phyloP scores from a whole-genome alignment of 1,140 invertebrate genomes.

The Tetraneura akinire region DNA sequence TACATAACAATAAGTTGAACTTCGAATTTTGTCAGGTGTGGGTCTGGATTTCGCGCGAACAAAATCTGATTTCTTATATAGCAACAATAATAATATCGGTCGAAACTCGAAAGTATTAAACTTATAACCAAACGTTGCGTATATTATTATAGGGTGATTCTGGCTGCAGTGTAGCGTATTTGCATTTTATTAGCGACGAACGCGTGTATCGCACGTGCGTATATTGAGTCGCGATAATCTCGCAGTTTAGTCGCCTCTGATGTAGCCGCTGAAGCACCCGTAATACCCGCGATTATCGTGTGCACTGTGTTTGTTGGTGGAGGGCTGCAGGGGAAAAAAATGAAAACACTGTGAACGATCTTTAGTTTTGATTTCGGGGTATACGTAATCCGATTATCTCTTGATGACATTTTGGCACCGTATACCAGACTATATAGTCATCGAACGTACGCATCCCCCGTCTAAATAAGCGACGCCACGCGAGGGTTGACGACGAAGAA shows the following conservation, averaged over 20 bases:
- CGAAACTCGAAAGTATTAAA: too few species aligned
- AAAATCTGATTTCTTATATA: too few species aligned
- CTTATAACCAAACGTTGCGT: too few species aligned
- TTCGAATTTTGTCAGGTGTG: too few species aligned
- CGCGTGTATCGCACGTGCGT: constrained; percentile 38
- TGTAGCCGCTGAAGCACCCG: constrained; percentile 26
- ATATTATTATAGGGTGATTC: too few species aligned
- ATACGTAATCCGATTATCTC: constrained; percentile 36
- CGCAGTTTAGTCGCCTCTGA: constrained; percentile 28
- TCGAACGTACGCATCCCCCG: not conserved
- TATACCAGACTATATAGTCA: too few species aligned
- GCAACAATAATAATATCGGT: too few species aligned
- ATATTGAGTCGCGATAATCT: constrained; percentile 14
- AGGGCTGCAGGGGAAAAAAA: not conserved
- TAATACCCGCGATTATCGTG: constrained; percentile 44
- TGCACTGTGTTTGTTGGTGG: not conserved
- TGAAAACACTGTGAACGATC: constrained; percentile 6
- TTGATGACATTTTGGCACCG: constrained; percentile 17
- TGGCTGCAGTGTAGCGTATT: not conserved
- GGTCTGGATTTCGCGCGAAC: too few species aligned
- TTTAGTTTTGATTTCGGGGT: constrained; percentile 33
- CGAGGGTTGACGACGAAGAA: not conserved
- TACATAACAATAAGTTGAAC: too few species aligned
- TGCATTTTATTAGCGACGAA: not conserved
- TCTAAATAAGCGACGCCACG: too few species aligned